These are phyloP conservation scores for Hippoglossus stenolepis DNA, from an alignment of 2,113 vertebrate species.

Conservation along the genomic window DNA sequence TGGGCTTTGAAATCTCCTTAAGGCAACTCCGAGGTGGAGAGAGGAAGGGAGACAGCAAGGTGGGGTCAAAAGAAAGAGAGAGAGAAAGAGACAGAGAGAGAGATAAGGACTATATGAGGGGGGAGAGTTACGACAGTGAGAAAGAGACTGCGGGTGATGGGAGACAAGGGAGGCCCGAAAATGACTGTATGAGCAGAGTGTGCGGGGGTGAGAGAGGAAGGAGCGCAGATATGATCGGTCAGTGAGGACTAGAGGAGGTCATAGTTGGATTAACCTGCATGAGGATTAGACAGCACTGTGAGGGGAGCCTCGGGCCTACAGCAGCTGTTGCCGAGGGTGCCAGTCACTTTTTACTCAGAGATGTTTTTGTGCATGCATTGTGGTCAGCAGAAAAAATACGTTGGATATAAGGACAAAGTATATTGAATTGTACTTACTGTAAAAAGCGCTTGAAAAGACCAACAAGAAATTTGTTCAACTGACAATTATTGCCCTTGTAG, in stretches of 20 bases:
- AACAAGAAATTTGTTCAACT: background rate
- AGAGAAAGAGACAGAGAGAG: slow-evolving; percentile 38
- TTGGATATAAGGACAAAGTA: too few relatives aligned
- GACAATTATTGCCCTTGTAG: background rate
- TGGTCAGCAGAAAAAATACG: slow-evolving; percentile 24
- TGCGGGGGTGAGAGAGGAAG: slow-evolving; percentile 36
- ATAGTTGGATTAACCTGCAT: slow-evolving; percentile 85
- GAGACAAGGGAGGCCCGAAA: slow-evolving; percentile 56
- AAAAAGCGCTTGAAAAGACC: background rate
- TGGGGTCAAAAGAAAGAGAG: slow-evolving; percentile 63
- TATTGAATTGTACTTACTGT: background rate
- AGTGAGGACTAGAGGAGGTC: slow-evolving; percentile 80
- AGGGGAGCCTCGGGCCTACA: slow-evolving; percentile 67
- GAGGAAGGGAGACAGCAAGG: slow-evolving; percentile 54
- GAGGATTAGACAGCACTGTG: slow-evolving; percentile 80
- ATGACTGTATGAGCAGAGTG: slow-evolving; percentile 46
- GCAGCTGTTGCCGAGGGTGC: slow-evolving; percentile 67
- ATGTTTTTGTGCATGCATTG: slow-evolving; percentile 24
- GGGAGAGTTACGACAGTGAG: slow-evolving; percentile 43
- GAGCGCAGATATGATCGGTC: slow-evolving; percentile 80
- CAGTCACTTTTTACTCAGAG: slow-evolving; percentile 51
- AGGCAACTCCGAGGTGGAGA: slow-evolving; percentile 73
- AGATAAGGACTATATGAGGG: slow-evolving; percentile 55
- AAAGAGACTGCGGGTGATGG: slow-evolving; percentile 59
- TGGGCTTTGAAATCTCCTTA: slow-evolving; percentile 85